Conservation (phyloP, 2,113 vertebrate species). For the Oncorhynchus tshawytscha region DNA sequence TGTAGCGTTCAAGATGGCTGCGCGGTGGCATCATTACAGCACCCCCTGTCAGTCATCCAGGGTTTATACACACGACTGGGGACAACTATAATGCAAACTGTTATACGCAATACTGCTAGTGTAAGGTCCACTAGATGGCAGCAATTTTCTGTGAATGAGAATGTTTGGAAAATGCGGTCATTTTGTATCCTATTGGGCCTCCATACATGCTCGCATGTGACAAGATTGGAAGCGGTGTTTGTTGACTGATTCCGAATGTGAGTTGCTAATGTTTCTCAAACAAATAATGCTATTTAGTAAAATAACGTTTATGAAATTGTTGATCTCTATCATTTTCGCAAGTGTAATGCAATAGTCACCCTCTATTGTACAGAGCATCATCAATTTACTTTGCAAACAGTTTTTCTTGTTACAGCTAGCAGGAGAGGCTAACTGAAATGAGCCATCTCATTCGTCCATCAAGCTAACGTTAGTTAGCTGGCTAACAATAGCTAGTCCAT, state of each 20-base stretch:
- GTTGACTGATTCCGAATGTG: constrained; percentile 52
- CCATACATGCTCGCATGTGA: constrained; percentile 51
- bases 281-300: neutral
- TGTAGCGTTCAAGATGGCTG: no score
- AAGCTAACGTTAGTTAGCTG: neutral
- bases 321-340: neutral
- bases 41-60: no score
- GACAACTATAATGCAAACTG: no score
- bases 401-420: constrained; percentile 13
- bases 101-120: neutral
- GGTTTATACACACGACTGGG: no score
- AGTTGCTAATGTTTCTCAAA: constrained; percentile 54
- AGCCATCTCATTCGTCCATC: neutral
- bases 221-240: constrained; percentile 41
- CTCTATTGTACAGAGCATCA: neutral
- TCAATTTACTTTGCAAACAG: neutral
- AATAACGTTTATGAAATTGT: neutral
- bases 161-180: neutral
- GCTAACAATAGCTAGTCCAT: neutral
- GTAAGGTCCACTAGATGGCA: neutral
- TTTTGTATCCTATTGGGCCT: constrained; percentile 24
- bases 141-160: neutral
- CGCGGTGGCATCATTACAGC: no score
- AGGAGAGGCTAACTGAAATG: constrained; percentile 38
- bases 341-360: neutral